Evolutionary conservation across 2,797 vertebrate genomes (phyloP).

Genomic region (Chaunax sp.): DNA sequence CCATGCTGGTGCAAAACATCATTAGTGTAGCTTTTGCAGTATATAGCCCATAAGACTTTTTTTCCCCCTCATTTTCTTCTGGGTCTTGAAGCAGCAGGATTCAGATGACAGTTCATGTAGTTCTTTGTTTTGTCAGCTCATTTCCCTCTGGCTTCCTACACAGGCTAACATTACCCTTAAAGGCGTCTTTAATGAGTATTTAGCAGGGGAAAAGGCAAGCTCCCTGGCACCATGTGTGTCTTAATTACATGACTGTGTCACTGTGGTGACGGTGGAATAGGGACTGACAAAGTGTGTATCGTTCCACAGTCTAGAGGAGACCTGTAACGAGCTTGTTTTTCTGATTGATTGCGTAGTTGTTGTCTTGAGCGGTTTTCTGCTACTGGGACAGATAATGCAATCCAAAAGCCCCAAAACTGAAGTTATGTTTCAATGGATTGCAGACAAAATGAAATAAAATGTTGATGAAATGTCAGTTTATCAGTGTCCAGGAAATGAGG

Average conservation of each 20-base stretch:
- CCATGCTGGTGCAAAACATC: conserved; percentile 59
- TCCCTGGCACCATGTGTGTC: conserved; percentile 67
- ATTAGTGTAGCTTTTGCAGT: conserved; percentile 44
- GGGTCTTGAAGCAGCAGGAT: conserved; percentile 30
- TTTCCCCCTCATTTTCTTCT: neutral
- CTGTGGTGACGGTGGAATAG: conserved; percentile 77
- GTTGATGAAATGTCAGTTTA: neutral
- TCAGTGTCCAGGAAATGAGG: neutral
- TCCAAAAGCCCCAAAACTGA: conserved; percentile 10
- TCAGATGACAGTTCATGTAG: conserved; percentile 52
- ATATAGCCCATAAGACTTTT: neutral
- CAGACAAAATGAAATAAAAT: neutral
- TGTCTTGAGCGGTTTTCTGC: conserved; percentile 58
- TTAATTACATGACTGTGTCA: conserved; percentile 79
- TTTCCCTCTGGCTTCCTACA: conserved; percentile 69
- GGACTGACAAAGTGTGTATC: conserved; percentile 65
- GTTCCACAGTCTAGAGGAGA: conserved; percentile 57
- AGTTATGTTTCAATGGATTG: conserved; percentile 9
- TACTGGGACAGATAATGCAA: conserved; percentile 55
- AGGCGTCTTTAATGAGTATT: conserved; percentile 79
- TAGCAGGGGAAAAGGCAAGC: conserved; percentile 73
- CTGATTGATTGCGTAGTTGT: conserved; percentile 62
- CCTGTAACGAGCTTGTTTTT: conserved; percentile 81
- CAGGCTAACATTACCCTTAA: conserved; percentile 77
- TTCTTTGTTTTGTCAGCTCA: conserved; percentile 70